phyloP scores from a whole-genome alignment of 1,140 invertebrate genomes.

The Leptopilina boulardi region DNA sequence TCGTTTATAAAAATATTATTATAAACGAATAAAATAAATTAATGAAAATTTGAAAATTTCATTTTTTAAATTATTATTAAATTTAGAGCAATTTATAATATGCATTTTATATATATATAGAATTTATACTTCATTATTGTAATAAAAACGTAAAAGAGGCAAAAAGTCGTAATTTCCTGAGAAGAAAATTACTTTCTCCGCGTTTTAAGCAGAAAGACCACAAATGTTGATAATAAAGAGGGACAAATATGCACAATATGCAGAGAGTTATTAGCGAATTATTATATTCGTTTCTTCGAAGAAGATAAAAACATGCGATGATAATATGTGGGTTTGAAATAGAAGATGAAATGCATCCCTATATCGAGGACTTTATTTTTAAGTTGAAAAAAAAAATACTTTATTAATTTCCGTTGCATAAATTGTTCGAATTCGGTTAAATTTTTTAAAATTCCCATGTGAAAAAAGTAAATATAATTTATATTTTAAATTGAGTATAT shows the following conservation, averaged over 20 bases:
- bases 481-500: too few relatives aligned
- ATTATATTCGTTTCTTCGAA: neutral
- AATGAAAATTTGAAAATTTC: constrained; percentile 38
- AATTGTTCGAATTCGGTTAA: too few relatives aligned
- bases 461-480: too few relatives aligned
- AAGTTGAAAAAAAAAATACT: too few relatives aligned
- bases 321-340: neutral
- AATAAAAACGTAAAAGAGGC: neutral
- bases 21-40: too few relatives aligned
- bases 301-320: neutral
- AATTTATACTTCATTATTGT: neutral
- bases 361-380: neutral
- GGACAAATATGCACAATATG: neutral
- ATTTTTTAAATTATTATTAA: too few relatives aligned
- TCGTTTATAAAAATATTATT: neutral
- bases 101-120: too few relatives aligned
- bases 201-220: neutral
- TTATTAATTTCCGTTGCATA: too few relatives aligned
- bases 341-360: neutral
- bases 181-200: constrained; percentile 21
- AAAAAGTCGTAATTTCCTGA: constrained; percentile 1
- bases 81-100: too few relatives aligned
- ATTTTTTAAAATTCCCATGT: too few relatives aligned
- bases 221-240: constrained; percentile 4
- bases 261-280: neutral